Evolutionary conservation across 1,140 invertebrate genomes (phyloP), one percentile per base, ranked within the genome.

Genomic region (Drosophila pruinosa): DNA sequence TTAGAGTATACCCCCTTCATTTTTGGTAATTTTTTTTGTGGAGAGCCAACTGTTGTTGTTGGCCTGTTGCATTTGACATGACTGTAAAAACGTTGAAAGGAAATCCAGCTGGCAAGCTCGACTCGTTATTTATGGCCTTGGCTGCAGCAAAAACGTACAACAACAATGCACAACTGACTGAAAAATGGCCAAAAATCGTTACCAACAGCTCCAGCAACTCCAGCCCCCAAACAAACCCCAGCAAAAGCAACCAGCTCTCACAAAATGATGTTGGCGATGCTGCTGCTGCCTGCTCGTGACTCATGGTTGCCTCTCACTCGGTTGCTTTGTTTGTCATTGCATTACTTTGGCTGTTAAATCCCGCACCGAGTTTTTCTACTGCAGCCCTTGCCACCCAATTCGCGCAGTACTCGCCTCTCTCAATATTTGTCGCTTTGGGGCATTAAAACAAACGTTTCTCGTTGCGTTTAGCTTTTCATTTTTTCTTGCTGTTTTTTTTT

Each of bases 341-440:
- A 86, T 86, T 86, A 86, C 82, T 86, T 86, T 82, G 82, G 67
- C 82, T 56, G 78, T 69, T 82, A 88, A 86, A 82, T 78, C 82
- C 74, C 68, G 47, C 39, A 63, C 78, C 31, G 78, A 72, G 82
- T 70, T 88, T n/a, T 78, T 69, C 70, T 70, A 63, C 69, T 74
- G 68, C 80, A 67, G 56, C 64, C 24, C 48, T 53, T 10, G 6
- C 28, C 24, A 21, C 28, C 41, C 24, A 15, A 19, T 6, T 7
- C 63, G 22, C 36, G 17, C 17, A 26, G 38, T 47, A 22, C 38
- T 26, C 62, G 14, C 36, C 50, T 34, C 79, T 79, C 67, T 69
- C 81, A 88, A 86, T 86, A 86, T 86, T 86, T 86, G 82, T 86
- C 82, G 82, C 82, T 86, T 88, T 86, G 39, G 82, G 82, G 82